These are phyloP conservation scores for Aradophagus sp. DNA, from an alignment of 1,140 invertebrate species.

Conservation along the genomic window DNA sequence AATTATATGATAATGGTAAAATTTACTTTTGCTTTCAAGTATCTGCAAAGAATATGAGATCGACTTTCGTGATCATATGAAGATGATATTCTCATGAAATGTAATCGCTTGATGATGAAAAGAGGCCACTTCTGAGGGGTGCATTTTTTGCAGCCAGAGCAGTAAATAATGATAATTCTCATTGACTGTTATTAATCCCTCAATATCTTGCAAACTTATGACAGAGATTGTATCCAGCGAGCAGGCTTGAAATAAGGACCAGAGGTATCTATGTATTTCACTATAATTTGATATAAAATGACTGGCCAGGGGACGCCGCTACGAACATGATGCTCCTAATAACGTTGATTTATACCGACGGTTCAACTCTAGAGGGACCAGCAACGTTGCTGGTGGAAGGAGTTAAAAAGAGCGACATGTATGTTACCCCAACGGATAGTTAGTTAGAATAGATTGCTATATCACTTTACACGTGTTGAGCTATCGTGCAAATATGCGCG, in stretches of 20 bases:
- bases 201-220: slow-evolving; percentile 45
- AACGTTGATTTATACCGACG: slow-evolving; percentile 74
- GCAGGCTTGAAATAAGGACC: slow-evolving; percentile 48
- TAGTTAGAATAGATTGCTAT: slow-evolving; percentile 74
- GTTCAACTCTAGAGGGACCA: slow-evolving; percentile 65
- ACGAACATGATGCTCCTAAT: slow-evolving; percentile 73
- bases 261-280: slow-evolving; percentile 64
- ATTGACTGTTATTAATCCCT: slow-evolving; percentile 35
- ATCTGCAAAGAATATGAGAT: no score
- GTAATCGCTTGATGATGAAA: no score
- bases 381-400: slow-evolving; percentile 57
- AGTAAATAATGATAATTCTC: no score
- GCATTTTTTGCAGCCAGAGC: no score
- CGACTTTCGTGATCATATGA: no score
- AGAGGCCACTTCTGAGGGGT: no score
- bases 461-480: slow-evolving; percentile 68
- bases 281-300: slow-evolving; percentile 74
- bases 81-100: no score
- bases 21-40: no score
- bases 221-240: slow-evolving; percentile 37
- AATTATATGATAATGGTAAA: no score
- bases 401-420: slow-evolving; percentile 63
- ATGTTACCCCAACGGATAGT: slow-evolving; percentile 66
- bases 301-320: slow-evolving; percentile 64
- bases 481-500: slow-evolving; percentile 57